Conservation (phyloP, 2,113 vertebrate genomes). For the Cinclus mexicanus region DNA sequence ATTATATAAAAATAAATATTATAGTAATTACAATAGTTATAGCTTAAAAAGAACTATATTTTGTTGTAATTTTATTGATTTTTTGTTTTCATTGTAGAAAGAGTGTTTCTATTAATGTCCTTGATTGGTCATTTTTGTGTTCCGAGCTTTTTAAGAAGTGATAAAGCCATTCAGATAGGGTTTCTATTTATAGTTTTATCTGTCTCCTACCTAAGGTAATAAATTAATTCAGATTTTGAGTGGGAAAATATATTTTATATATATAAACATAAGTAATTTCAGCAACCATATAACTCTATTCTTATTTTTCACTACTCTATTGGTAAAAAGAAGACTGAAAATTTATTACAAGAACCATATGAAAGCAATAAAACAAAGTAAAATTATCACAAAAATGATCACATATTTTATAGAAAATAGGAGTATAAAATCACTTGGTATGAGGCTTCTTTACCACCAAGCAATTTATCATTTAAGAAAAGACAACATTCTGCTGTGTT, state of each 20-base stretch:
- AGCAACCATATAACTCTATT: background rate
- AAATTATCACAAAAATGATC: slow-evolving; percentile 70
- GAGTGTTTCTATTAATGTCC: background rate
- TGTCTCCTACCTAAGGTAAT: background rate
- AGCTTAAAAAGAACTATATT: background rate
- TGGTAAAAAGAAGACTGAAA: slow-evolving; percentile 58
- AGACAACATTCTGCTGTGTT: slow-evolving; percentile 51
- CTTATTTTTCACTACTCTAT: slow-evolving; percentile 35
- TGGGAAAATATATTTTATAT: background rate
- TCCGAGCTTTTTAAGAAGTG: background rate
- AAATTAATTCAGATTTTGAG: slow-evolving; percentile 13
- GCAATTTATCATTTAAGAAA: slow-evolving; percentile 64
- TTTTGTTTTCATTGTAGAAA: background rate
- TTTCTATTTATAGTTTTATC: background rate
- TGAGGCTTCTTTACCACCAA: slow-evolving; percentile 47
- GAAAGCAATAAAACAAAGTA: slow-evolving; percentile 66
- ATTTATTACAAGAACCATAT: slow-evolving; percentile 57
- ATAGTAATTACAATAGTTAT: background rate
- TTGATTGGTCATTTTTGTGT: background rate
- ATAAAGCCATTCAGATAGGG: background rate
- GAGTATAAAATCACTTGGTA: slow-evolving; percentile 55
- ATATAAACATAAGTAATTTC: slow-evolving; percentile 27
- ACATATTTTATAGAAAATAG: slow-evolving; percentile 72
- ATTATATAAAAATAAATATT: background rate
- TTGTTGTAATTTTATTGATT: background rate